Percentiles rank a stretch among this genome's conserved stretches.
phyloP scores from a whole-genome alignment of 2,797 vertebrate species.

The Gobio occitaniae region DNA sequence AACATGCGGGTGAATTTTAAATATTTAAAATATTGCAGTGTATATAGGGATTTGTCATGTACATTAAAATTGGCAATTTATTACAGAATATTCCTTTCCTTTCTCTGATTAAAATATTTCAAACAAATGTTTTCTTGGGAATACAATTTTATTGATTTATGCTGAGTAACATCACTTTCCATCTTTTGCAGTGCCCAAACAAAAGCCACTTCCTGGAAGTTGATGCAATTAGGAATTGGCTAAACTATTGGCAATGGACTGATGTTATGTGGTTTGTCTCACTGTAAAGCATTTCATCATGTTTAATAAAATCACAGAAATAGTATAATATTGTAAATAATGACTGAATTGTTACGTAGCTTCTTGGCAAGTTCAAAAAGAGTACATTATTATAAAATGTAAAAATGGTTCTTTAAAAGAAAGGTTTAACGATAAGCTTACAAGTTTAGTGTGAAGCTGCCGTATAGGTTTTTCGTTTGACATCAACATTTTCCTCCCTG shows the following conservation, averaged over 20 bases:
- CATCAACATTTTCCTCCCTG: not conserved
- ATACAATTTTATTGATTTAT: not conserved
- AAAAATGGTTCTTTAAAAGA: not conserved
- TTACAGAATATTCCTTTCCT: not conserved
- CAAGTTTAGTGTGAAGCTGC: not conserved
- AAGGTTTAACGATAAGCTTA: conserved; percentile 16
- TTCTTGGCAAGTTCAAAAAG: conserved; percentile 1
- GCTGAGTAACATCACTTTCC: not conserved
- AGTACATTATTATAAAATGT: conserved; percentile 29
- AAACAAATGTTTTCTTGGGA: not conserved
- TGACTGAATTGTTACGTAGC: conserved; percentile 7
- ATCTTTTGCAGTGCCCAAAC: not conserved
- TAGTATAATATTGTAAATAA: conserved; percentile 18
- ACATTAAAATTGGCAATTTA: not conserved
- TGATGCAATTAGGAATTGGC: not conserved
- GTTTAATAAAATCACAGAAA: not conserved
- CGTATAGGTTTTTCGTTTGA: not conserved
- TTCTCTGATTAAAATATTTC: not conserved
- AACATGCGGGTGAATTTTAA: not conserved
- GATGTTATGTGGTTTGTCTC: not conserved
- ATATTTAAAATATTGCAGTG: not conserved
- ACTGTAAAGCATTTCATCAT: not conserved
- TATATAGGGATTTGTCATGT: not conserved
- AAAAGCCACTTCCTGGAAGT: not conserved
- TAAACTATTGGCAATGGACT: not conserved